These are phyloP conservation scores for Ophiodon elongatus DNA, from an alignment of 2,113 vertebrate genomes.

Conservation along the genomic window DNA sequence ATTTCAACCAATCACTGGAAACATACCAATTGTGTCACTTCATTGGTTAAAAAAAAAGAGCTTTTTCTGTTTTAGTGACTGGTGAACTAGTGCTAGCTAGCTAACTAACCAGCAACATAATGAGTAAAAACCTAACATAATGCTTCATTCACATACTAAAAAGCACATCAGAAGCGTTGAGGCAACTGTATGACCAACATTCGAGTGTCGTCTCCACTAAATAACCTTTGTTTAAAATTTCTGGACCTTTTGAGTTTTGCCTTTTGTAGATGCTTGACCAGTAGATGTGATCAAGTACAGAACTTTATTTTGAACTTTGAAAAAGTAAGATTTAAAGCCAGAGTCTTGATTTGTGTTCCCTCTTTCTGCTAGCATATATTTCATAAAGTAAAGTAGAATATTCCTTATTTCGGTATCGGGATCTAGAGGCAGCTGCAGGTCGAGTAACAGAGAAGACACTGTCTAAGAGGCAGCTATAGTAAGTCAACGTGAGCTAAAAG, in stretches of 20 bases:
- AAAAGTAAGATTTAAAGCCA: background rate
- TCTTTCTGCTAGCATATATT: background rate
- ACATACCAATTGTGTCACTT: background rate
- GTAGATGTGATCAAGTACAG: background rate
- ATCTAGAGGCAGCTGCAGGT: background rate
- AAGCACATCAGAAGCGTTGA: too few species aligned
- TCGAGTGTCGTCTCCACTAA: too few species aligned
- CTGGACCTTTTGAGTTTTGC: background rate
- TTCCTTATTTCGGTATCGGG: background rate
- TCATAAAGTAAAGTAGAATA: background rate
- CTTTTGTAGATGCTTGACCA: background rate
- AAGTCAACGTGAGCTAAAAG: conserved; percentile 28
- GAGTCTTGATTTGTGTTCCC: background rate
- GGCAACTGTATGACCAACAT: too few species aligned
- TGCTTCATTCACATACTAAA: background rate
- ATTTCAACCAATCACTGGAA: background rate
- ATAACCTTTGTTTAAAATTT: background rate
- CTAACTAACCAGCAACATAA: background rate
- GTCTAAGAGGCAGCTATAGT: background rate
- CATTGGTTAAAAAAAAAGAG: background rate
- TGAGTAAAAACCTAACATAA: background rate
- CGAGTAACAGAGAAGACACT: background rate
- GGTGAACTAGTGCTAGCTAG: background rate
- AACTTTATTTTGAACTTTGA: background rate
- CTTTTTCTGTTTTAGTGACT: background rate